A percentile compares a stretch with the other conserved stretches of the same genome.
phyloP scores from a whole-genome alignment of 2,113 vertebrate genomes.

The Syrmaticus mikado region DNA sequence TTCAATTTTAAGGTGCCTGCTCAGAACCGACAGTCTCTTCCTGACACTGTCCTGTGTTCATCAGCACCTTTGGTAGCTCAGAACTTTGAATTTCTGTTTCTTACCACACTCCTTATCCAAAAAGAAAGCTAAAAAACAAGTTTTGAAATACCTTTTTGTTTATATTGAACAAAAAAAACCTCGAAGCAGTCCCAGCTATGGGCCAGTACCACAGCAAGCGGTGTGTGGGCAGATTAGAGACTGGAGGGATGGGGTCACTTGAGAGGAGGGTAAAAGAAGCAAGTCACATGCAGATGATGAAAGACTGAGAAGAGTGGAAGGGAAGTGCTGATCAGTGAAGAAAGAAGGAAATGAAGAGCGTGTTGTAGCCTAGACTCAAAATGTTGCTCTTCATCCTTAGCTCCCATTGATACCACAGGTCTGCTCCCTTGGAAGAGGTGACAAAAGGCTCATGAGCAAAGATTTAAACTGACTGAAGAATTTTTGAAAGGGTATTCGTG shows the following conservation, averaged over 20 bases:
- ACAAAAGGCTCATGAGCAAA: background rate
- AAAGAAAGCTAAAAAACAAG: conserved; percentile 60
- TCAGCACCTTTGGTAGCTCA: conserved; percentile 32
- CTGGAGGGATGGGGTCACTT: background rate
- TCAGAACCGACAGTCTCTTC: conserved; percentile 42
- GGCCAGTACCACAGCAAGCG: conserved; percentile 30
- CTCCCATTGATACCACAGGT: background rate
- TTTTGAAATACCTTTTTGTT: conserved; percentile 50
- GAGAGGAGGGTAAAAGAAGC: conserved; percentile 35
- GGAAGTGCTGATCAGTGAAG: background rate
- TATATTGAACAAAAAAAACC: background rate
- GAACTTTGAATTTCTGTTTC: conserved; percentile 60
- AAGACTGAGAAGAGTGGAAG: conserved; percentile 13
- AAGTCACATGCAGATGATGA: conserved; percentile 43
- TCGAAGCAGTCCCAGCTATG: conserved; percentile 37
- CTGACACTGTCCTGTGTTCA: conserved; percentile 24
- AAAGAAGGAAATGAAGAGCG: background rate
- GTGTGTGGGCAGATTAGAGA: conserved; percentile 68
- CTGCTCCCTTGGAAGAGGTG: background rate
- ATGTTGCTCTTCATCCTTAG: background rate
- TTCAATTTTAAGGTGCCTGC: conserved; percentile 19
- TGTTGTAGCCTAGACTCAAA: background rate
- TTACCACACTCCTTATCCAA: background rate
- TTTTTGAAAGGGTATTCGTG: background rate
- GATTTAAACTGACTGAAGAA: background rate